Percentiles rank a stretch among this genome's conserved stretches.
Evolutionary conservation across 2,888 invertebrate genomes (phyloP).

Genomic region (Galeruca laticollis): DNA sequence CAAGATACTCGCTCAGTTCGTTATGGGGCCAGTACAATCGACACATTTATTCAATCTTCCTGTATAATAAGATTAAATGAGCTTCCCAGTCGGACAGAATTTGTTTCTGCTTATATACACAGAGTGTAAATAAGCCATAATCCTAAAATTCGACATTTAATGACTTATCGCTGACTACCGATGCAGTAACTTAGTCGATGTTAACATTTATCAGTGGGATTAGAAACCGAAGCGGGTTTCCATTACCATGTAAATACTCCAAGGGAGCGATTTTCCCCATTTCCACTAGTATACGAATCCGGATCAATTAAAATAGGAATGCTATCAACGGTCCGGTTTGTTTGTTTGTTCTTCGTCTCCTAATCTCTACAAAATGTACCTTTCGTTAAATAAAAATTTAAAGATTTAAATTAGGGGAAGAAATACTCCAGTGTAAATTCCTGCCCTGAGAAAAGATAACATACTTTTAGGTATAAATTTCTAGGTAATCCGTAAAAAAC

Average conservation of each 20-base stretch:
- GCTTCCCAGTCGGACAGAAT: too few species aligned
- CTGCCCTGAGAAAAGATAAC: too few species aligned
- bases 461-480: too few species aligned
- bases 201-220: slow-evolving; percentile 41
- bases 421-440: too few species aligned
- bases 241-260: slow-evolving; percentile 38
- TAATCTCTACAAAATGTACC: neutral
- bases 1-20: too few species aligned
- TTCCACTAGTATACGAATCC: slow-evolving; percentile 25
- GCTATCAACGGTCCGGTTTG: too few species aligned
- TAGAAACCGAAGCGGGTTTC: slow-evolving; percentile 36
- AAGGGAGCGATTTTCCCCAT: slow-evolving; percentile 34
- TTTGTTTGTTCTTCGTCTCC: slow-evolving; percentile 24
- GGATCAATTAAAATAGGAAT: slow-evolving; percentile 34
- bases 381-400: too few species aligned
- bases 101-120: slow-evolving; percentile 6
- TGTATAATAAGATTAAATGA: too few species aligned
- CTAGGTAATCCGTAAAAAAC: too few species aligned
- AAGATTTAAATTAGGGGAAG: too few species aligned
- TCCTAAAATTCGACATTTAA: slow-evolving; percentile 29
- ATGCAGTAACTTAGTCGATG: slow-evolving; percentile 37
- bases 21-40: too few species aligned
- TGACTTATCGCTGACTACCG: slow-evolving; percentile 30
- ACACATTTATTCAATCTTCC: too few species aligned
- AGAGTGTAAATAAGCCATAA: slow-evolving; percentile 13